phyloP scores from a whole-genome alignment of 1,140 invertebrate genomes.

The Heliconius melpomene region DNA sequence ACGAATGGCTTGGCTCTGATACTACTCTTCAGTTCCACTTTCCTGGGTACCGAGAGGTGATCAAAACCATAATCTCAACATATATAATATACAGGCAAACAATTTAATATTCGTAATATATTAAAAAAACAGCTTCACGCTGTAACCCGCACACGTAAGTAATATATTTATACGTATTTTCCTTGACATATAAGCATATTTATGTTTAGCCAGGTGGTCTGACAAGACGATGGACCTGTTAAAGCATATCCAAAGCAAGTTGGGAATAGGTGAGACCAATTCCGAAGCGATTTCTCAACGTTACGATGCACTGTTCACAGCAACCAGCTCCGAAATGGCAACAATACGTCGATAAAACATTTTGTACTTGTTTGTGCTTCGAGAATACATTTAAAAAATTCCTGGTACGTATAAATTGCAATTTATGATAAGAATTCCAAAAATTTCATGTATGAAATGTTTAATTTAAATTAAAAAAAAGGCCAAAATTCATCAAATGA shows the following conservation, averaged over 20 bases:
- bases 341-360: constrained; percentile 75
- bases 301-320: constrained; percentile 67
- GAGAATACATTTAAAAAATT: constrained; percentile 39
- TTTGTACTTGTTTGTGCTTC: constrained; percentile 54
- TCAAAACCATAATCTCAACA: no score
- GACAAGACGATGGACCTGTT: constrained; percentile 44
- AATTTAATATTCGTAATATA: background rate
- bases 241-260: constrained; percentile 50
- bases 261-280: constrained; percentile 72
- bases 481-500: no score
- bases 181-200: constrained; percentile 40
- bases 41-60: no score
- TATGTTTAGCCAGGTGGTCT: constrained; percentile 57
- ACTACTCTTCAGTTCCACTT: no score
- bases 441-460: no score
- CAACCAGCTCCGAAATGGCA: constrained; percentile 50
- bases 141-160: background rate
- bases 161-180: background rate
- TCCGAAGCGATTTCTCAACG: constrained; percentile 54
- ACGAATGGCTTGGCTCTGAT: no score
- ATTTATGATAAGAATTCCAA: background rate
- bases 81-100: no score
- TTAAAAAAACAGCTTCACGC: background rate
- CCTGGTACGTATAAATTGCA: background rate
- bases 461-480: no score